Conservation (phyloP, 2,113 vertebrate species). For the Clarias magur region DNA sequence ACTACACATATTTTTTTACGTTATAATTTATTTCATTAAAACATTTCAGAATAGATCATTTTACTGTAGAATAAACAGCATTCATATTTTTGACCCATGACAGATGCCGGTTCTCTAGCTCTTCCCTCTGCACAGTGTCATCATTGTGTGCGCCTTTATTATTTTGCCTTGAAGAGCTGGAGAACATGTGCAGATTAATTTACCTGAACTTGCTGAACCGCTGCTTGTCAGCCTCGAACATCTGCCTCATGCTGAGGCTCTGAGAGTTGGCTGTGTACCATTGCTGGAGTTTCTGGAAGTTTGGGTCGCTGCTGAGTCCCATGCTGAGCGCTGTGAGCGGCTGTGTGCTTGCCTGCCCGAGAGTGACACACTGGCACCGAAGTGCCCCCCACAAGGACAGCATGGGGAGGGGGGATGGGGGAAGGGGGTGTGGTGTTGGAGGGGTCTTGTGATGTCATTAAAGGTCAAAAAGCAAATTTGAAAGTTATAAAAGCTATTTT, state of each 20-base stretch:
- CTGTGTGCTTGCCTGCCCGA: constrained; percentile 18
- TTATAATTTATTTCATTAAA: no score
- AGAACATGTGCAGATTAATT: neutral
- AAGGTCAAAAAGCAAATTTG: neutral
- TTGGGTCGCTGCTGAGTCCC: constrained; percentile 80
- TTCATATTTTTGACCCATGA: neutral
- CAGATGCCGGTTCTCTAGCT: neutral
- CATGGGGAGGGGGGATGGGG: no score
- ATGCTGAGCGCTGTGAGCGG: constrained; percentile 64
- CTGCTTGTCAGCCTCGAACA: constrained; percentile 83
- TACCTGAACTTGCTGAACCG: constrained; percentile 88
- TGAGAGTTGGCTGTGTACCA: constrained; percentile 79
- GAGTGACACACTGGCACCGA: neutral
- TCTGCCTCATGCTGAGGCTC: constrained; percentile 81
- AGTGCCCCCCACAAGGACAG: neutral
- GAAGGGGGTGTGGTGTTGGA: neutral
- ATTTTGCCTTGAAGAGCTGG: neutral
- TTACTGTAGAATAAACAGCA: no score
- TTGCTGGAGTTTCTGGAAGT: constrained; percentile 81
- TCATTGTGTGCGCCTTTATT: neutral
- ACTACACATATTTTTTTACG: no score
- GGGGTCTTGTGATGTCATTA: neutral
- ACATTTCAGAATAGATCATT: no score
- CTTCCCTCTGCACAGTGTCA: neutral
- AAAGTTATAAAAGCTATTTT: no score